Conservation (phyloP, 2,797 vertebrate species). For the Diglossa cyanea region DNA sequence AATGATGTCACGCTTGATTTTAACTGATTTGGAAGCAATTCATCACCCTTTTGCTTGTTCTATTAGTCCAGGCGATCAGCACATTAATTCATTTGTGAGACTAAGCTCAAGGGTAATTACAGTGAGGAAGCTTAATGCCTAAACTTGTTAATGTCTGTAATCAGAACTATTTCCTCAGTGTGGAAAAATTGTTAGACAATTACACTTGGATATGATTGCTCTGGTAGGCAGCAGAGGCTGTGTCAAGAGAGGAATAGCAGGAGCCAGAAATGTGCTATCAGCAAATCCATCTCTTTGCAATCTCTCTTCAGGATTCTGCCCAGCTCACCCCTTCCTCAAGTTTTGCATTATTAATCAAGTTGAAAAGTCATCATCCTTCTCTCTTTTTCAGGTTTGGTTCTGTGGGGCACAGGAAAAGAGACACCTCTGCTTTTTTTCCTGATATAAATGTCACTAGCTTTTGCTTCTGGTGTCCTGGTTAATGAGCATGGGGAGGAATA, state of each 20-base stretch:
- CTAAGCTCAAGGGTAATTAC: slow-evolving; percentile 82
- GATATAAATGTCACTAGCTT: neutral
- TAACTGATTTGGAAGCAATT: slow-evolving; percentile 89
- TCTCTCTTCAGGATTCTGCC: neutral
- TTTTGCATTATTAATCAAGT: slow-evolving; percentile 7
- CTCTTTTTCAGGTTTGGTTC: neutral
- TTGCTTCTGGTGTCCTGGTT: neutral
- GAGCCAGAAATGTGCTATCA: slow-evolving; percentile 52
- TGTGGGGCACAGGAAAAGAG: neutral
- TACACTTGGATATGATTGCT: slow-evolving; percentile 73
- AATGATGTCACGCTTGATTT: slow-evolving; percentile 87
- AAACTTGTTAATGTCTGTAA: slow-evolving; percentile 79
- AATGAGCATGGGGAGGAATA: neutral
- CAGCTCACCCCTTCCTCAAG: neutral
- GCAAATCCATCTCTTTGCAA: slow-evolving; percentile 12
- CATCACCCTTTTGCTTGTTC: slow-evolving; percentile 83
- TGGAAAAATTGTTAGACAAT: slow-evolving; percentile 78
- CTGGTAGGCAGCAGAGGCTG: slow-evolving; percentile 60
- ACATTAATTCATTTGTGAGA: slow-evolving; percentile 82
- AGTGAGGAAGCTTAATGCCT: slow-evolving; percentile 75
- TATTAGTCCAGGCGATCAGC: slow-evolving; percentile 75
- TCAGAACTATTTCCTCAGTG: slow-evolving; percentile 78
- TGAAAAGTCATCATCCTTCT: slow-evolving; percentile 6
- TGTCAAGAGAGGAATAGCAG: slow-evolving; percentile 68
- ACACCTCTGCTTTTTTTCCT: neutral